A percentile compares a stretch with the other conserved stretches of the same genome.
phyloP scores from a whole-genome alignment of 2,888 invertebrate species.

The Steinernema hermaphroditum region DNA sequence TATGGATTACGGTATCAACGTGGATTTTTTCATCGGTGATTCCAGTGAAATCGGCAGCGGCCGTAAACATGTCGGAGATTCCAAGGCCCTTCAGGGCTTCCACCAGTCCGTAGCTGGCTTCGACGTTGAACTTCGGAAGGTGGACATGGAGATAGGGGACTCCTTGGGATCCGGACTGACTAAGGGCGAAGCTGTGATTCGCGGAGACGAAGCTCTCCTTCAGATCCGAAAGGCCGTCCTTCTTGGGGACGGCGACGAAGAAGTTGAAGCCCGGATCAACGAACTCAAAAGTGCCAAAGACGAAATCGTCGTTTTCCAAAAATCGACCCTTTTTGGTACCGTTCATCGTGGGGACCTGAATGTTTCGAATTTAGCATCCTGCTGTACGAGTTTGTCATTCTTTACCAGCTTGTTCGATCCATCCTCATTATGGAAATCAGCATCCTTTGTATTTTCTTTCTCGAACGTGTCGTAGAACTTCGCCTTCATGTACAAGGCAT shows the following conservation, averaged over 20 bases:
- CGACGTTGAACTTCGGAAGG: conserved; percentile 23
- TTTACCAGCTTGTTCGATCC: conserved; percentile 12
- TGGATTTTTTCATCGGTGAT: background rate
- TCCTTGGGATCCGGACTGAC: background rate
- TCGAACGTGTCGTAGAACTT: background rate
- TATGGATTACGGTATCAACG: conserved; percentile 14
- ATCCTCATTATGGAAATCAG: background rate
- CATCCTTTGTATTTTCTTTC: background rate
- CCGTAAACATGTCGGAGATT: background rate
- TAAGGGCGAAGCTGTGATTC: background rate
- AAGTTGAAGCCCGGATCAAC: conserved; percentile 6
- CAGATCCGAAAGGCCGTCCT: background rate
- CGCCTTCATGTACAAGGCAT: conserved; percentile 20
- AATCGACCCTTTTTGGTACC: conserved; percentile 13
- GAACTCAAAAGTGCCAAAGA: background rate
- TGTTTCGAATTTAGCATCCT: background rate
- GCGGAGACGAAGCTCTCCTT: conserved; percentile 1
- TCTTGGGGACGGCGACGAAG: conserved; percentile 19
- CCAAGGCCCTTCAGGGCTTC: background rate
- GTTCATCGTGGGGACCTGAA: conserved; percentile 6
- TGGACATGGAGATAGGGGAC: conserved; percentile 6
- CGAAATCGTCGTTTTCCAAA: conserved; percentile 11
- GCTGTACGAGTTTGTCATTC: background rate
- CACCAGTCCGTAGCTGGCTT: background rate
- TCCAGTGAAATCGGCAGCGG: background rate